Percentiles rank a stretch among this genome's conserved stretches.
Conservation (phyloP, 2,888 invertebrate genomes). For the Hirtodrosophila duncani region DNA sequence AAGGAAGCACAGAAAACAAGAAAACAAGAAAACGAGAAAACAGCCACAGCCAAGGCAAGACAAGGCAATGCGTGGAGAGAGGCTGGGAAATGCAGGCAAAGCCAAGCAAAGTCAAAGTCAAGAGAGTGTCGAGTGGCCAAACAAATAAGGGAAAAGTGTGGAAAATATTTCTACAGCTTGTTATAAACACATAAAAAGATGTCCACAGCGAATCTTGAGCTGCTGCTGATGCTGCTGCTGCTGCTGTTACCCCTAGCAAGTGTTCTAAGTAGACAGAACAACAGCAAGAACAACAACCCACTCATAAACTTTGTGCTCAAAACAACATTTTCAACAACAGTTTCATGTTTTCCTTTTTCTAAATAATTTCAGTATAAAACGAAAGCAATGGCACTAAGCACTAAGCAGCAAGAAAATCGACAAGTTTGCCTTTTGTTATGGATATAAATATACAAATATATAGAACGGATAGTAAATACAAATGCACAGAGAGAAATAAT, state of each 20-base stretch:
- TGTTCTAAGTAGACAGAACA: constrained; percentile 20
- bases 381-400: too few relatives aligned
- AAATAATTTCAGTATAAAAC: too few relatives aligned
- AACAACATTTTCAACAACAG: constrained; percentile 21
- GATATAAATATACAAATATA: too few relatives aligned
- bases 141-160: constrained; percentile 37
- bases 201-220: constrained; percentile 6
- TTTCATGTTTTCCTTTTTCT: background rate
- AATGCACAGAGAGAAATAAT: too few relatives aligned
- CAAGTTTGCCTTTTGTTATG: background rate
- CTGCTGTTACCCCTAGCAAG: constrained; percentile 4
- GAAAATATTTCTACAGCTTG: constrained; percentile 57
- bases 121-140: constrained; percentile 31
- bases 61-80: background rate
- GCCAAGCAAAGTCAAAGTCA: constrained; percentile 24
- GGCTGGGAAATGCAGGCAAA: constrained; percentile 5
- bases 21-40: background rate
- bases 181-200: constrained; percentile 49
- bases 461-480: too few relatives aligned
- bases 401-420: background rate
- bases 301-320: constrained; percentile 46
- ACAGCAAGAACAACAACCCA: constrained; percentile 26
- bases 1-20: constrained; percentile 4
- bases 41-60: constrained; percentile 6
- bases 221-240: constrained; percentile 8